Base-by-base conservation (phyloP, 2,888 invertebrate species). In the Hyposoter didymator region DNA sequence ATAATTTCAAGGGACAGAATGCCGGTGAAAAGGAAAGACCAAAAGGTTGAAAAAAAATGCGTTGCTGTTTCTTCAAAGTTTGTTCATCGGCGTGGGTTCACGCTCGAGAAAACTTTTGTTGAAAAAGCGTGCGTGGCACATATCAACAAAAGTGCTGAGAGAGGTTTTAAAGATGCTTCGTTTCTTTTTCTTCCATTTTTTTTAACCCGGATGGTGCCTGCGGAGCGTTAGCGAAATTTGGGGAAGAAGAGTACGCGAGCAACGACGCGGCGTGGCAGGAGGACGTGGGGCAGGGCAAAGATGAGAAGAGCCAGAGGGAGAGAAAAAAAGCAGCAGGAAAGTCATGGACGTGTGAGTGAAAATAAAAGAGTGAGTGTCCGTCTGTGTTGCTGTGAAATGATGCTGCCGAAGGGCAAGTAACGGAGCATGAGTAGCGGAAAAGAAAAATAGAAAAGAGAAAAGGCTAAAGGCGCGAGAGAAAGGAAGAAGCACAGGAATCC, bases 181-280 rank as follows among this genome's bases (percentile, higher is more conserved):
- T 52, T 62, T 64, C 49, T 70, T 52, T 19, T 28, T 10, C 67
- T 59, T 45, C 39, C 55, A 19, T 32, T 28, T 10, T 73, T 59
- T 39, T 52, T 72, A 6, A 32, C 10, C 35, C 35, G 35, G 67
- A 78, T 67, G 67, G 73, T 52, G 67, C 45, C 59, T 66, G 70
- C 35, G 32, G 59, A 28, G 80, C 64, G 74, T 72, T 55, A 64
- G 78, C 73, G 78, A 66, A 84, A 81, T 78, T 78, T 81, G 45
- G 69, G 62, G 62, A 84, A 81, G 73, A 78, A 73, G 69, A n/a
- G 32, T n/a, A 39, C 5, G 82, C 72, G 66, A 76, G 70, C 39
- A 39, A 39, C 6, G 39, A 39, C 5, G 39, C 7, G 39, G 10
- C 39, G 10, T 10, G 39, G 39, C 0, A 43, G 49, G 35, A 32